Evolutionary conservation across 2,113 vertebrate species (phyloP), one percentile per base, ranked within the genome.

Genomic region (Notothenia rossii): DNA sequence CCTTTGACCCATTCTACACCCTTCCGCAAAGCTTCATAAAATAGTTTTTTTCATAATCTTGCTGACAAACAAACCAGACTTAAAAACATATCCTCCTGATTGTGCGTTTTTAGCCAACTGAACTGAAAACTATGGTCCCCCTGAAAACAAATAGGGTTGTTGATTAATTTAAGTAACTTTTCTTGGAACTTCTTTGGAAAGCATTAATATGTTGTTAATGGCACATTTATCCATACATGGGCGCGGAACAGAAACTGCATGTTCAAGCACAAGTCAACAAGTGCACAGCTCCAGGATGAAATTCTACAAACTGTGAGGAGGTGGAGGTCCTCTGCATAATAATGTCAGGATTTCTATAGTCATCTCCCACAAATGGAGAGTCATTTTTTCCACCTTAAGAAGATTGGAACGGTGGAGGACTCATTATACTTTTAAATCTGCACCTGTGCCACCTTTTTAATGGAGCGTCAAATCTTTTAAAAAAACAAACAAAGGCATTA

Each of bases 361-460:
- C 49, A 68, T 45, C 25, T 56, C 11, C 53, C 0, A 1, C 15
- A 69, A 61, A 64, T 59, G 20, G 25, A 61, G 62, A 72, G 43
- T 43, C 49, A 18, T 65, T 61, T 61, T 59, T 69, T 63, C 51
- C 14, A 22, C 45, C 25, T 49, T 5, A 49, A 71, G 45, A 64
- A 7, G 25, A 74, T 66, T 43, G 48, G n/a, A 5, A 43, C 65
- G 2, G 43, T 18, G 50, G 25, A 43, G 25, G 18, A 46, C 18
- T 78, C 55, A 80, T 83, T 53, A 25, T 20, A 50, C 59, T 40
- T n/a, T 68, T 46, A 55, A 68, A 68, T 51, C 55, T 18, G 20
- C 36, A 60, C 70, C 48, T 68, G 61, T 48, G 73, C 20, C 25
- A 36, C 43, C 33, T 40, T 33, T 49, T 49, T 66, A 75, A 59